Evolutionary conservation across 2,888 invertebrate genomes (phyloP), one percentile per base, ranked within the genome.

Genomic region (Dysmachus trigonus): DNA sequence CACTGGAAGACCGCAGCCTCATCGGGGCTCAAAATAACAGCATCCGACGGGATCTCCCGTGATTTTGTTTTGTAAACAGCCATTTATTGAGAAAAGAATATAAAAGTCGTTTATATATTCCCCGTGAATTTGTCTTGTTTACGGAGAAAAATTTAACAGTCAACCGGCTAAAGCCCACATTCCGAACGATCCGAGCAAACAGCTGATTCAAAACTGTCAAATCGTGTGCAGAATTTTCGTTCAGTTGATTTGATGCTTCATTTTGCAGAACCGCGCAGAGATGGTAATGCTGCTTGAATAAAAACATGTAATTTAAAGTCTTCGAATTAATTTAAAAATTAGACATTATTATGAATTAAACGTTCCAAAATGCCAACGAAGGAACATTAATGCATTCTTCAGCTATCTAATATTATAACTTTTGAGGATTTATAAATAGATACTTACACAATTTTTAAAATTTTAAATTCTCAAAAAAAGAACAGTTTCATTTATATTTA

Each of bases 1-100:
- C 94, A 93, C 88, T 94, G 94, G 90, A 95, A 94, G 1, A 90
- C 87, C 0, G 94, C 87, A 0, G 96, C 96, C 89, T 95, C 93
- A 0, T 92, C 86, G 91, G 94, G 93, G 4, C 91, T 90, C 81
- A 96, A 89, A 41, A 91, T 53, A 0, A 95, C 93, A 0, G 95
- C 95, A 92, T 94, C 95, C 88, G 92, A 88, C 0, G 96, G 96
- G 47, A 95, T 89, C 5, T 93, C 92, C 0, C 89, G 89, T 0
- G 87, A 53, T 77, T 89, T 92, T n/a, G 91, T 91, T 88, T 92
- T 93, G 88, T 92, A 91, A 87, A 95, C 90, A 82, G 95, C 94
- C 95, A 95, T 95, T 89, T 94, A n/a, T 62, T 27, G 6, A 6
- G 13, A n/a, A 15, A 5, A 47, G 38, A 38, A 38, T 2, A 10